Base-by-base conservation (phyloP, 2,888 invertebrate species). In the Iphiclides podalirius region DNA sequence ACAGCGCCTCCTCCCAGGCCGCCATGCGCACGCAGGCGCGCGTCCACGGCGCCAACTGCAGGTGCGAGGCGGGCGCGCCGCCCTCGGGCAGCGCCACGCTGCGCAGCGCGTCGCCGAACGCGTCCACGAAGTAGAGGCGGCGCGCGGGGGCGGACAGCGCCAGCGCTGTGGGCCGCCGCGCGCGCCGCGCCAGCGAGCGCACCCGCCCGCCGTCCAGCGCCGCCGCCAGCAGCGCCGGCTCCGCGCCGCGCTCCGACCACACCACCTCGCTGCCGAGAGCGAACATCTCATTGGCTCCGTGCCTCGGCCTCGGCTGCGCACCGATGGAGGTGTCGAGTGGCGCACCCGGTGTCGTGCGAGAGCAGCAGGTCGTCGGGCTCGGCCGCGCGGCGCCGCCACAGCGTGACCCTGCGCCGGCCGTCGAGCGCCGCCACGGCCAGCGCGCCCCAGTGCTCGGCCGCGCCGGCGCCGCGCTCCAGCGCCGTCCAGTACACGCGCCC, bases 121-220 rank as follows among this genome's bases (percentile, higher is more conserved):
- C 91, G 83, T 97, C 97, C 8, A 94, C 92, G 94, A 95, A 95
- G 87, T 96, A 96, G 2, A 97, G 75, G 4, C 96, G 86, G n/a
- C 88, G 83, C 0, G 93, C 93, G 0, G 94, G 91, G 70, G 92
- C 91, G 76, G 95, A 94, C 46, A 96, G 89, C 3, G 95, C 92
- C 37, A 96, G 87, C 58, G 95, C 94, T 2, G 92, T 90, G 0
- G 95, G 95, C 90, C 95, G 94, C 9, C 93, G 90, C 53, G 93
- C 83, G 60, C 92, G 90, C 2, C 89, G 80, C 42, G 94, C 90
- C 31, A 95, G 75, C 49, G 87, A 80, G 59, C 86, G 88, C 56
- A 61, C 63, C 51, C 43, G 82, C 34, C 72, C 70, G 20, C 20
- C 20, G 72, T 94, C 94, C 82, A 94, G 90, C 13, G 90, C 87